Base-by-base conservation (phyloP, 2,113 vertebrate genomes). In the Buteo buteo region DNA sequence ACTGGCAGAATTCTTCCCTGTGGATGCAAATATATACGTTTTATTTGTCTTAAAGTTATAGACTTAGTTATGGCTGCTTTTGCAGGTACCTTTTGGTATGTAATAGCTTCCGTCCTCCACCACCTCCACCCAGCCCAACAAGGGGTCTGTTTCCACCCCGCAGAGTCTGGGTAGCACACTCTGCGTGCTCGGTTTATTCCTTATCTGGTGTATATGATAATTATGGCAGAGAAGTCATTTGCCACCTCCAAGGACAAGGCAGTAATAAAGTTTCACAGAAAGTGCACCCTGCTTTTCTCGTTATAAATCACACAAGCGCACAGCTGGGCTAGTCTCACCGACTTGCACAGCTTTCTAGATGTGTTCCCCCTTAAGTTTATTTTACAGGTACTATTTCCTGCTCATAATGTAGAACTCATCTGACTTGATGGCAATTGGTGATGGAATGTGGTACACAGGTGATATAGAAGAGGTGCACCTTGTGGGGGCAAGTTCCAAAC, bases 191-290 rank as follows among this genome's bases (percentile, higher is more conserved):
- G 0, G 3, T 92, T 95, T 96, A 45, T 57, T 96, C 76, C 80
- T 88, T 42, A 91, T 25, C 52, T 65, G 54, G 11, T 64, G 38
- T 54, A 9, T 90, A 15, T 79, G 95, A 90, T 70, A 36, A 65
- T 89, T 86, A 66, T 22, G 32, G 78, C 88, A 45, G 90, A 94
- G 82, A 73, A 32, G 31, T 82, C 7, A 1, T 70, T 72, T 93
- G 45, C 34, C 19, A n/a, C 81, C 73, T 88, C 55, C 93, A 76
- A 91, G 90, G 59, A 79, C 86, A 92, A 96, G 78, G 76, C 65
- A 77, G 44, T 71, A 88, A 72, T 93, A 87, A 91, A 82, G 87
- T 94, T 97, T 82, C 81, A n/a, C 47, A 61, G 81, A 89, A 93
- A 67, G 28, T 19, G 50, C 72, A 84, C 74, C 71, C 55, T 65